Percentiles rank a stretch among this genome's conserved stretches.
These are phyloP conservation scores for Tragelaphus eurycerus DNA, from an alignment of 2,797 vertebrate species.

Conservation along the genomic window DNA sequence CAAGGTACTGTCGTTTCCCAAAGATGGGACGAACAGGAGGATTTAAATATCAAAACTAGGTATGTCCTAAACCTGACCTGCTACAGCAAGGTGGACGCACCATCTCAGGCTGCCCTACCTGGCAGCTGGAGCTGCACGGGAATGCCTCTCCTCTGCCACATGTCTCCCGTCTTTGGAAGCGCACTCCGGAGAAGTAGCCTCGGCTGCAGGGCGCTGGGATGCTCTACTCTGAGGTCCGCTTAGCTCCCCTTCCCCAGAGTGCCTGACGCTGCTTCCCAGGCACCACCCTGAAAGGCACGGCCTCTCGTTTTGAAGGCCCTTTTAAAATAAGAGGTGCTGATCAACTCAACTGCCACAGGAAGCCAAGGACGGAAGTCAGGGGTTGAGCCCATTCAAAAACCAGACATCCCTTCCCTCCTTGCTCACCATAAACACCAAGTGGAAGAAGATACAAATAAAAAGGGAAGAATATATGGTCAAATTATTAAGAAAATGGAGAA, in stretches of 20 bases:
- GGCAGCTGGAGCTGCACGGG: background rate
- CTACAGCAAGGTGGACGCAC: background rate
- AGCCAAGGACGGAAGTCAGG: background rate
- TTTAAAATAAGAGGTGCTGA: background rate
- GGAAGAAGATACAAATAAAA: background rate
- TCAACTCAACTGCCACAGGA: background rate
- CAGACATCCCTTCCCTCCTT: background rate
- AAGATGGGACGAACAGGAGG: background rate
- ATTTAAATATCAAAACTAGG: background rate
- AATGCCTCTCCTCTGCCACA: rapidly evolving
- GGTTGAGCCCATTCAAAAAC: background rate
- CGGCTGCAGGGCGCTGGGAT: background rate
- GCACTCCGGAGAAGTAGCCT: background rate
- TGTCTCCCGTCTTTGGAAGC: rapidly evolving
- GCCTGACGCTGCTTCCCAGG: background rate
- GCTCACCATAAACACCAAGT: background rate
- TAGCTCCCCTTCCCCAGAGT: background rate
- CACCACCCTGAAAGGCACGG: background rate
- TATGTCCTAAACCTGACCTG: background rate
- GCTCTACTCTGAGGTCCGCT: background rate
- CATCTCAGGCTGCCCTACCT: background rate
- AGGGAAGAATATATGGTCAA: background rate
- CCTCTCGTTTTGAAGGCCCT: background rate
- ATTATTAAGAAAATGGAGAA: background rate
- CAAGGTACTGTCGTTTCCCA: background rate